Base-by-base conservation (phyloP, 2,888 invertebrate genomes). In the Theretra japonica region DNA sequence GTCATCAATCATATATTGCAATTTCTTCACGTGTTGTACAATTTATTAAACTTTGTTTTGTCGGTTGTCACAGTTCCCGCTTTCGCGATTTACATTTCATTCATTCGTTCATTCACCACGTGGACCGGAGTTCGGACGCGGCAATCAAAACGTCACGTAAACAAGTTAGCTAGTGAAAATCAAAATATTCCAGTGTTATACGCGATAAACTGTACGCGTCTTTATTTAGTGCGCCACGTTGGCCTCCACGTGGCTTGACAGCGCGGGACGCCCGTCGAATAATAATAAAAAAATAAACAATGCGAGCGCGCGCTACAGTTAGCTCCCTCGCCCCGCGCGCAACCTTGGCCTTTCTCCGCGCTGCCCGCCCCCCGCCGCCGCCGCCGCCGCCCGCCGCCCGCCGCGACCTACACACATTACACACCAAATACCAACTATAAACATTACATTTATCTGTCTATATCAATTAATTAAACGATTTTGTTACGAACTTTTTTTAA, bases 311-410 rank as follows among this genome's bases (percentile, higher is more conserved):
- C 75, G 72, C 76, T 79, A 83, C 82, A 80, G 82, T 80, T 80
- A 80, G 75, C 70, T 62, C 65, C 72, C 77, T 69, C 71, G 60
- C 79, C 74, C 75, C 77, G 76, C 80, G 73, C 78, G 77, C 84
- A 87, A 87, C 88, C 88, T 88, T 88, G 88, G 87, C 88, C 88
- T 87, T 86, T 72, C 72, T 69, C 72, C 68, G 60, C 72, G 25
- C 68, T 58, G 57, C 69, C 59, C 69, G 60, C 48, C 21, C 33
- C 41, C 62, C 28, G n/a, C 30, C 7, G n/a, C 30, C 60, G n/a
- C 30, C 60, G 6, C 60, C 60, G 28, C 30, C 28, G 11, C 25
- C 59, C 28, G 59, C 59, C 59, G 2, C 30, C 8, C n/a, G 33
- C 41, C n/a, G 53, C 53, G 53, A 53, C 53, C 41, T 21, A 8